Percentiles rank a stretch among this genome's conserved stretches.
These are phyloP conservation scores for Taeniopygia guttata DNA, from an alignment of 2,797 vertebrate genomes.

Conservation along the genomic window DNA sequence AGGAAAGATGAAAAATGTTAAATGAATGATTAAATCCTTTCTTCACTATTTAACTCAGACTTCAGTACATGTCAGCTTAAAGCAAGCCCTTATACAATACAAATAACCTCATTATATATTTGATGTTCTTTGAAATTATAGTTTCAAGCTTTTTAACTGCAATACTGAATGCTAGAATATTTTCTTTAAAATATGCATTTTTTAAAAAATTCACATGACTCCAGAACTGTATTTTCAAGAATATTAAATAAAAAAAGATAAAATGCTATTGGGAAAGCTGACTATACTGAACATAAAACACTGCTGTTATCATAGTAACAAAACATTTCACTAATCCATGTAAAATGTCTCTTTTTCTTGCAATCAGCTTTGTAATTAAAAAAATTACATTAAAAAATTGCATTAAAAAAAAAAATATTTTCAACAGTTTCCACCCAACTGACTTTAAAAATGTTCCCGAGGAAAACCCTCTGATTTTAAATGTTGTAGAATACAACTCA, in stretches of 20 bases:
- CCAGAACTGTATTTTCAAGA: neutral
- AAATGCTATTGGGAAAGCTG: neutral
- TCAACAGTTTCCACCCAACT: neutral
- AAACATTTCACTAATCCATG: neutral
- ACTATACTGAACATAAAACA: neutral
- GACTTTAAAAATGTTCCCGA: neutral
- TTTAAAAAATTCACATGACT: neutral
- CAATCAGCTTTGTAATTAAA: neutral
- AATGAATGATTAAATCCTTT: neutral
- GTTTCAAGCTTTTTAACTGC: neutral
- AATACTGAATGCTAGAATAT: neutral
- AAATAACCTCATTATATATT: neutral
- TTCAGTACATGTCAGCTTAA: neutral
- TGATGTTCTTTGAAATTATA: neutral
- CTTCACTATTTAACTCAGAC: neutral
- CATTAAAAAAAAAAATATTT: neutral
- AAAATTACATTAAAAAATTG: no score
- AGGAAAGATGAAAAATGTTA: neutral
- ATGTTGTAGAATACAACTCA: conserved; percentile 37
- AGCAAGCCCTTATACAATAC: neutral
- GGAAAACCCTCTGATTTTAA: neutral
- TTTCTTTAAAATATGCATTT: neutral
- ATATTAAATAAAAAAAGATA: neutral
- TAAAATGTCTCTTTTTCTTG: neutral
- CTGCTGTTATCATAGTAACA: neutral